Percentiles rank a stretch among this genome's conserved stretches.
Evolutionary conservation across 2,797 vertebrate species (phyloP).

Genomic region (Cyclopterus lumpus): DNA sequence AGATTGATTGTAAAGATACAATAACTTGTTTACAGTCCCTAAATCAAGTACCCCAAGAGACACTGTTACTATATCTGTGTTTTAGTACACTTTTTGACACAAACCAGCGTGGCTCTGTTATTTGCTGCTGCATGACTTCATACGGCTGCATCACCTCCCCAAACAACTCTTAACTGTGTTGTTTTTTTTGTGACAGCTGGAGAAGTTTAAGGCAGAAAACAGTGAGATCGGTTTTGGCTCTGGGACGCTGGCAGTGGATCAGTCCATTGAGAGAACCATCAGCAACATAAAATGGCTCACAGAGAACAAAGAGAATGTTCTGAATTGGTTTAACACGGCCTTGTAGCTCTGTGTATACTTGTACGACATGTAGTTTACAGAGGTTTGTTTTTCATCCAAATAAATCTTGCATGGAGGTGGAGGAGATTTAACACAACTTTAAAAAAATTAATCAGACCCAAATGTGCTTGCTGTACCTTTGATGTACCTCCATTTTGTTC

Average conservation of each 20-base stretch:
- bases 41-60: neutral
- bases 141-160: neutral
- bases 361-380: neutral
- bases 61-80: neutral
- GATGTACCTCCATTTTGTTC: neutral
- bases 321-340: constrained; percentile 79
- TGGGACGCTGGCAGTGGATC: constrained; percentile 89
- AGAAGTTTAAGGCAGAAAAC: constrained; percentile 87
- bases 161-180: neutral
- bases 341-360: neutral
- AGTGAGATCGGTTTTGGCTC: constrained; percentile 88
- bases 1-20: neutral
- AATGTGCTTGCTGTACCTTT: neutral
- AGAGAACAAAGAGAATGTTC: constrained; percentile 79
- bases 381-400: neutral
- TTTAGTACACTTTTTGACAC: neutral
- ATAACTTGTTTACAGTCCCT: neutral
- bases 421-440: neutral
- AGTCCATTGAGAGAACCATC: constrained; percentile 90
- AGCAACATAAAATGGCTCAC: constrained; percentile 92
- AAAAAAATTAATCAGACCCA: neutral
- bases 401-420: neutral
- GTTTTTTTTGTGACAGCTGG: constrained; percentile 79
- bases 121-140: neutral
- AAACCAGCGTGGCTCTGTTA: neutral